Conservation (phyloP, 2,888 invertebrate species). For the Elysia crispata region DNA sequence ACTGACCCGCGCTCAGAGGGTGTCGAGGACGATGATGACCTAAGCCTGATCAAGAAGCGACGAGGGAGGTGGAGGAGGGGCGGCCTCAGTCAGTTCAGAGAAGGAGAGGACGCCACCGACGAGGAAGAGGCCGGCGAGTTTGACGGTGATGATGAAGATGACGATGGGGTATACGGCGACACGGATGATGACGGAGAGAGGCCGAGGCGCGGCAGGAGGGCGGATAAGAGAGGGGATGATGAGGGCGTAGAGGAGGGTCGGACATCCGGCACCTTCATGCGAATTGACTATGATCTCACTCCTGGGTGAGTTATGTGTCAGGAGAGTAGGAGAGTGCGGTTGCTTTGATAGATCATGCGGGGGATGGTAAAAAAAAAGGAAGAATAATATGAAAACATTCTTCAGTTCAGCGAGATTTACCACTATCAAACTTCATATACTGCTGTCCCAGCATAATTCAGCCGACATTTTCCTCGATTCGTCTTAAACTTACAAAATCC, state of each 20-base stretch:
- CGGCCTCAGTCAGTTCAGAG: no score
- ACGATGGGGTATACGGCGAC: background rate
- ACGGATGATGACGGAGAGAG: background rate
- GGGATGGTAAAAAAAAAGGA: no score
- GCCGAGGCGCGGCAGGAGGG: background rate
- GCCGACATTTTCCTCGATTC: no score
- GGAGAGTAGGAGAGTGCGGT: no score
- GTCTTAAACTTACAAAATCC: no score
- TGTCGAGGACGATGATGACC: background rate
- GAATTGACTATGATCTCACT: constrained; percentile 37
- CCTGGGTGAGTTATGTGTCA: constrained; percentile 34
- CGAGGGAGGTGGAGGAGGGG: constrained; percentile 23
- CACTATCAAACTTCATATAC: no score
- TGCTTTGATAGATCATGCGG: no score
- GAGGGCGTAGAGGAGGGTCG: constrained; percentile 10
- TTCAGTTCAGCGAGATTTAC: no score
- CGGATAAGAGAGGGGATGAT: background rate
- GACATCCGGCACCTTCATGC: constrained; percentile 25
- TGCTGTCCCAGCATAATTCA: no score
- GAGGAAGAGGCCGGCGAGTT: background rate
- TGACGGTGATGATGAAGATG: no score
- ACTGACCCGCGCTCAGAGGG: constrained; percentile 17
- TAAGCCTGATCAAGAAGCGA: background rate
- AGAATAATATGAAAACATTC: no score
- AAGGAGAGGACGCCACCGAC: no score